Base-by-base conservation (phyloP, 2,888 invertebrate species). In the Drosophila conformis region DNA sequence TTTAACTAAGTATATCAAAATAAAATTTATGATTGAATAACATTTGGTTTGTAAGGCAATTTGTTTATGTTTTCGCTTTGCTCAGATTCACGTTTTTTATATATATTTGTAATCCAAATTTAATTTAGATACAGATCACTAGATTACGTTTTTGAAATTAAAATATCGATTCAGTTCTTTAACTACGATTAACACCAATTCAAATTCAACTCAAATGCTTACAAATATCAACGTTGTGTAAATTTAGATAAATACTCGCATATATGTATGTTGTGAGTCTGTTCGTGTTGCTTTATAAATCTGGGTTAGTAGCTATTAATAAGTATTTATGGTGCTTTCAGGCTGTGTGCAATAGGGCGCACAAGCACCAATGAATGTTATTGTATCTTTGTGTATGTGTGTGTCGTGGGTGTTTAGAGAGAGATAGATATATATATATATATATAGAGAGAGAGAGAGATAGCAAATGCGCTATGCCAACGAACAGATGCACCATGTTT, bases 1-100 rank as follows among this genome's bases (percentile, higher is more conserved):
- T 82, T 72, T 69, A 67, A 69, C 66, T 70, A 72, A 75, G 65
- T 67, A 57, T 56, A 59, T 70, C 69, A 65, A 69, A 63, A 76
- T 79, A 76, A 87, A 84, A 82, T 84, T 82, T 71, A 72, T 79
- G 85, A 85, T 84, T 87, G 83, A 89, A 88, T 89, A 89, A 85
- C 80, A 89, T 82, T 89, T 85, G 82, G 70, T 87, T 89, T 70
- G 74, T 85, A 85, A 85, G 85, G 85, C 85, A 85, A 87, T 89
- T 87, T 87, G 69, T 87, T 87, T 75, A 56, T 73, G 66, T 36
- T 73, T 68, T 73, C 64, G 75, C 64, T 78, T 78, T 69, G 73
- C 63, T 84, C 73, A 78, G 79, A 78, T 82, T 77, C 67, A 70
- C 69, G 69, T 59, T 68, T 80, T 60, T 87, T 76, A 84, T 68